Conservation (phyloP, 2,113 vertebrate genomes). For the Piprites chloris region DNA sequence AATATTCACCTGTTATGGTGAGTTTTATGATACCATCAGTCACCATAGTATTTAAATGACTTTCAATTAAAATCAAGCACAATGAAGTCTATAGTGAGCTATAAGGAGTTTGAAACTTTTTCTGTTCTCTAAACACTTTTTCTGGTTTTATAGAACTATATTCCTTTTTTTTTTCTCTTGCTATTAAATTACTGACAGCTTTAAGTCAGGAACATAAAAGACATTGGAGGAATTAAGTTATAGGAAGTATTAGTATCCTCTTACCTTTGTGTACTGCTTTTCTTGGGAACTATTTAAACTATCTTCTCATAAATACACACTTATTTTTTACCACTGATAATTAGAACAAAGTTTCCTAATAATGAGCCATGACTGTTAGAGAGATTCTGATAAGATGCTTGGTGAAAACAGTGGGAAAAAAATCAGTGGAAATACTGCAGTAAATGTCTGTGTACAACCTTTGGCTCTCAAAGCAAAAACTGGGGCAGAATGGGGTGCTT, state of each 20-base stretch:
- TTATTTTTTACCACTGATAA: not conserved
- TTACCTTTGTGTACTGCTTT: not conserved
- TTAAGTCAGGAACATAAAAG: not conserved
- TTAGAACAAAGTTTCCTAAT: not conserved
- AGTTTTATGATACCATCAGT: not conserved
- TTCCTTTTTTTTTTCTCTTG: not conserved
- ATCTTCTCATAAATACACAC: not conserved
- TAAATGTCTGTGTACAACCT: not conserved
- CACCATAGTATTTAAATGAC: not conserved
- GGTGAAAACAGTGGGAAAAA: not conserved
- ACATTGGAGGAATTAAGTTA: not conserved
- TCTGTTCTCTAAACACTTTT: not conserved
- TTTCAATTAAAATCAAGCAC: not conserved
- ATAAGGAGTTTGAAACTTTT: not conserved
- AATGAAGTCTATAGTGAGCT: not conserved
- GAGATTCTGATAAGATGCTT: not conserved
- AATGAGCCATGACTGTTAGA: not conserved
- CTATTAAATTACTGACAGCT: not conserved
- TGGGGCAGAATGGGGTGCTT: not conserved
- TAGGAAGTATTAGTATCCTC: not conserved
- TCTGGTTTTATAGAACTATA: not conserved
- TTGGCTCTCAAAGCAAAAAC: not conserved
- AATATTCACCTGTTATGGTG: not conserved
- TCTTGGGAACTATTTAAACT: not conserved
- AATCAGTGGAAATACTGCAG: not conserved